Base-by-base conservation (phyloP, 2,888 invertebrate genomes). In the Margaritifera margaritifera region DNA sequence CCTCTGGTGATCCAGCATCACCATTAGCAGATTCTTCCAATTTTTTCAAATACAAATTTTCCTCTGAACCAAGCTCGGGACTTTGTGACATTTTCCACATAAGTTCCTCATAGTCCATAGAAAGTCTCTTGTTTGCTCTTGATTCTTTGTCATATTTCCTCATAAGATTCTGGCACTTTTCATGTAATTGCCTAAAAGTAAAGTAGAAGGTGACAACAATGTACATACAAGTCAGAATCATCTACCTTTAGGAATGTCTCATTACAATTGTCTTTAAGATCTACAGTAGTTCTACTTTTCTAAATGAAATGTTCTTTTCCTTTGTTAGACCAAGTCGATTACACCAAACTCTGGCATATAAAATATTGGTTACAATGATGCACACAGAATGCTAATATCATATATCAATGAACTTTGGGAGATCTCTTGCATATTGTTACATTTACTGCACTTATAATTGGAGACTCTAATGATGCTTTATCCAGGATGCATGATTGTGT, bases 101-200 rank as follows among this genome's bases (percentile, higher is more conserved):
- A 4, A 97, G 92, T 90, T 96, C 95, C 90, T 97, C 97, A 87
- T 96, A 96, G 86, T 95, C 93, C 86, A 95, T 94, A 0, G 93
- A 93, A 61, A 96, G 90, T 2, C 95, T 92, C 72, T 94, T 93
- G 84, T 95, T 95, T 78, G 94, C 94, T 84, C 95, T 94, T 2
- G 93, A 91, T 88, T 96, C 95, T 68, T 95, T 93, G 61, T 94
- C 94, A 69, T 94, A 93, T 67, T 85, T 85, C 52, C 84, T 82
- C 83, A 89, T 85, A 67, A 96, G 90, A 62, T 93, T 92, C 75
- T 94, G 93, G 86, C 95, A 94, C 84, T 95, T 93, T 66, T 92
- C 92, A 19, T 92, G 90, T 20, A 94, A 90, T 83, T 93, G 92
- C 82, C 94, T 94, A 88, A 19, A 85, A 77, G 64, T 68, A 68